A percentile compares a stretch with the other conserved stretches of the same genome.
Evolutionary conservation across 2,888 invertebrate species (phyloP).

Genomic region (Lottia gigantea): DNA sequence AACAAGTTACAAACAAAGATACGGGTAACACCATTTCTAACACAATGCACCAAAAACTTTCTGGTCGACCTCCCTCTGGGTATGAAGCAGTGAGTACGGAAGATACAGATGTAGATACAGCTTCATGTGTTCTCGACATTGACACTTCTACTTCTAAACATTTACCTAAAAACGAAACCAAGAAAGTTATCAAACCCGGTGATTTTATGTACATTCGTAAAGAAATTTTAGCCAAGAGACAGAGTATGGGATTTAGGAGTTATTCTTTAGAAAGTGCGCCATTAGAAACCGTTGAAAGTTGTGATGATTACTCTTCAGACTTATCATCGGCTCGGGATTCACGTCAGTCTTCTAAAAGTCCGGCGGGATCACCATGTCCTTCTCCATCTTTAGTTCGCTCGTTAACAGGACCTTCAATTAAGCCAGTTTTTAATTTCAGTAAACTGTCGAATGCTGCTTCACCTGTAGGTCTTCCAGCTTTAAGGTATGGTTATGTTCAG

Average conservation of each 20-base stretch:
- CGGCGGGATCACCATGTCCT: neutral
- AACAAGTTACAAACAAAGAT: neutral
- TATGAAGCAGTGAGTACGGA: conserved; percentile 21
- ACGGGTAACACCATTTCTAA: neutral
- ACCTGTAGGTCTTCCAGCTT: conserved; percentile 7
- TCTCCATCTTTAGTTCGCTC: conserved; percentile 7
- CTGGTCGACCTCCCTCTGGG: conserved; percentile 11
- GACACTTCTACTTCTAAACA: neutral
- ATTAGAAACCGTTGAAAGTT: conserved; percentile 1
- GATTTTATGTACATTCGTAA: conserved; percentile 7
- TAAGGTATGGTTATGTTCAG: neutral
- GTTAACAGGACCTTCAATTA: neutral
- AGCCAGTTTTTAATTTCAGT: neutral
- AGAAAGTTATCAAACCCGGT: neutral
- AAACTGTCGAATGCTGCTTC: conserved; percentile 8
- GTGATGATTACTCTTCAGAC: conserved; percentile 1
- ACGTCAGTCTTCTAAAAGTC: conserved; percentile 1
- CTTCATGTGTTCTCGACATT: neutral
- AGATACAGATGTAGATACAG: conserved; percentile 6
- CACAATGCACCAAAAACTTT: conserved; percentile 3
- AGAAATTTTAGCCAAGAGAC: conserved; percentile 4
- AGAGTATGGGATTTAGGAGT: conserved; percentile 4
- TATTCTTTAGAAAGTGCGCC: conserved; percentile 3
- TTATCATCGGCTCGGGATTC: neutral
- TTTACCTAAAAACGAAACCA: neutral